Conservation (phyloP, 2,113 vertebrate genomes). For the Tapirus terrestris region DNA sequence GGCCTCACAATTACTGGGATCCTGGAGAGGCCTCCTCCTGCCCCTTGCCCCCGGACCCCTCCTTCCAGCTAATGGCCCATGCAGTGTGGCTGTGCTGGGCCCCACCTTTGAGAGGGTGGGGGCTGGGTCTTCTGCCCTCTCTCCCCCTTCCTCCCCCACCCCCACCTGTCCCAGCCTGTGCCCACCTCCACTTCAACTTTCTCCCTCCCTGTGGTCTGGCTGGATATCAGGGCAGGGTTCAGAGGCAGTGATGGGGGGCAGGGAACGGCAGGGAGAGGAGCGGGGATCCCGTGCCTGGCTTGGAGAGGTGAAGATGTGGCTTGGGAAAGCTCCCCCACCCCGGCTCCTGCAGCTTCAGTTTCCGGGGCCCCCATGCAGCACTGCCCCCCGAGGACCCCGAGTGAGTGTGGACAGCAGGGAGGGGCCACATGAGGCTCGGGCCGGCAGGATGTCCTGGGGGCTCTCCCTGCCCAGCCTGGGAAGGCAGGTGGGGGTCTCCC, state of each 20-base stretch:
- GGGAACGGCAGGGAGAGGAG: neutral
- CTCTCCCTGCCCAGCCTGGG: neutral
- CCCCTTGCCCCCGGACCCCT: neutral
- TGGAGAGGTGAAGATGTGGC: neutral
- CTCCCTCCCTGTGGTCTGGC: neutral
- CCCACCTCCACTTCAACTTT: neutral
- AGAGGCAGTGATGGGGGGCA: neutral
- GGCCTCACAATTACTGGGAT: neutral
- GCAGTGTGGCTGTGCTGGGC: neutral
- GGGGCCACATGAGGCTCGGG: neutral
- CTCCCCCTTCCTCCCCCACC: neutral
- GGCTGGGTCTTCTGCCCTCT: neutral
- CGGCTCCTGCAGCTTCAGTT: neutral
- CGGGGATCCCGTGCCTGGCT: neutral
- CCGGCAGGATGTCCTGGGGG: neutral
- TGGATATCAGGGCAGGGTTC: neutral
- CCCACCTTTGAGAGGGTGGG: neutral
- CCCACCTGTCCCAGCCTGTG: neutral
- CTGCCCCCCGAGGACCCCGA: too few relatives aligned
- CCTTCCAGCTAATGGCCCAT: neutral
- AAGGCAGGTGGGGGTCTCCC: neutral
- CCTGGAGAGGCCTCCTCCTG: neutral
- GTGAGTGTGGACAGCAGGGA: too few relatives aligned
- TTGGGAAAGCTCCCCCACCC: neutral
- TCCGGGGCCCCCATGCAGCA: neutral